Conservation (phyloP, 2,113 vertebrate species). For the Zosterops pallidus region DNA sequence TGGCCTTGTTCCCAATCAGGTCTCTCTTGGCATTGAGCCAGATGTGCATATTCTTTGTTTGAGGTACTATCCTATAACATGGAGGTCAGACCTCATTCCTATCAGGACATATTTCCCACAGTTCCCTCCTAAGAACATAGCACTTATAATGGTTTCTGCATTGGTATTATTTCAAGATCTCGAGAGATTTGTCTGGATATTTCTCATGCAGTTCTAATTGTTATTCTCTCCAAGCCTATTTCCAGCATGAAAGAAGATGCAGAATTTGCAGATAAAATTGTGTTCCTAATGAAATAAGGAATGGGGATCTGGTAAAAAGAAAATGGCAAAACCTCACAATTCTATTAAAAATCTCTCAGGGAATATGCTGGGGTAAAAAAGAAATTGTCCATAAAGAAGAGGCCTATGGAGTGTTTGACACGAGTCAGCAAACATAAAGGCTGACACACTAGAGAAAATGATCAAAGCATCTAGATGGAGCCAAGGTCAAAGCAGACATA, state of each 20-base stretch:
- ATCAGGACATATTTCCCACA: not conserved
- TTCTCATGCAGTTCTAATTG: not conserved
- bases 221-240: not conserved
- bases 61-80: not conserved
- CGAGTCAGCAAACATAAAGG: not conserved
- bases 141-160: not conserved
- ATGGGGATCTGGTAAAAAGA: not conserved
- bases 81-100: not conserved
- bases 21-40: not conserved
- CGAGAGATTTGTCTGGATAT: not conserved
- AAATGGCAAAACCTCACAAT: not conserved
- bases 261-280: not conserved
- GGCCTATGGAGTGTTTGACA: not conserved
- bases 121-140: not conserved
- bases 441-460: not conserved
- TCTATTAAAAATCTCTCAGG: not conserved
- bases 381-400: not conserved
- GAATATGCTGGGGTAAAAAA: not conserved
- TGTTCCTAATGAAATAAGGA: not conserved
- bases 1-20: not conserved
- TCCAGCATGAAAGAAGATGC: not conserved
- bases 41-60: not conserved
- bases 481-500: slow-evolving; percentile 1
- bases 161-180: not conserved
- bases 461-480: not conserved